Evolutionary conservation across 2,888 invertebrate genomes (phyloP).

Genomic region (Lithophane leautieri): DNA sequence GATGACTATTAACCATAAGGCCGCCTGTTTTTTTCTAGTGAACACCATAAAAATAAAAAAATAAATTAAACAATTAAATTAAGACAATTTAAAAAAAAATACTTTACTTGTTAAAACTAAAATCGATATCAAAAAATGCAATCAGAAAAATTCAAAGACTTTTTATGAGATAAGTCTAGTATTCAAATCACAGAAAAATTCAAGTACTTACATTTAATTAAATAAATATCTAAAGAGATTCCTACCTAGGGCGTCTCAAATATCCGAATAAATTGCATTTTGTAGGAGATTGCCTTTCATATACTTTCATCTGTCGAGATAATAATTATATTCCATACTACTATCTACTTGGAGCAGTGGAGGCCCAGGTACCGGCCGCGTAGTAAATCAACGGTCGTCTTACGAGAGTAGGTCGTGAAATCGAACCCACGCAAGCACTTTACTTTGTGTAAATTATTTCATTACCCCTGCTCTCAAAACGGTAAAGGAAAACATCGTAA

Average conservation of each 20-base stretch:
- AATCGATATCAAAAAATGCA: not conserved
- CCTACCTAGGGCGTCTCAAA: slow-evolving; percentile 33
- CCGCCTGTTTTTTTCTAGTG: not conserved
- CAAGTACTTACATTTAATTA: slow-evolving; percentile 27
- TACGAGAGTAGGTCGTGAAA: too few species aligned
- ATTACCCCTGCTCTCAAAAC: too few species aligned
- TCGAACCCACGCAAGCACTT: too few species aligned
- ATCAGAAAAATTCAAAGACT: not conserved
- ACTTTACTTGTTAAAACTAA: not conserved
- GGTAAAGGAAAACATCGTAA: too few species aligned
- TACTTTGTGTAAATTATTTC: too few species aligned
- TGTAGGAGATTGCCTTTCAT: slow-evolving; percentile 48
- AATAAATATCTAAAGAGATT: slow-evolving; percentile 44
- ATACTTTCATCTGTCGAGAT: slow-evolving; percentile 38
- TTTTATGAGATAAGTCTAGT: not conserved
- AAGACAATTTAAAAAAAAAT: too few species aligned
- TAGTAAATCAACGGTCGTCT: too few species aligned
- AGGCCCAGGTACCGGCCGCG: too few species aligned
- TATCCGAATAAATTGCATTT: slow-evolving; percentile 54
- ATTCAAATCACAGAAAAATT: slow-evolving; percentile 13
- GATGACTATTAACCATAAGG: not conserved
- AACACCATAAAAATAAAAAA: not conserved
- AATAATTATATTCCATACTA: slow-evolving; percentile 10
- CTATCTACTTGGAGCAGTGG: not conserved
- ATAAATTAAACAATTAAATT: too few species aligned